Evolutionary conservation across 2,113 vertebrate species (phyloP).

Genomic region (Pitta sordida): DNA sequence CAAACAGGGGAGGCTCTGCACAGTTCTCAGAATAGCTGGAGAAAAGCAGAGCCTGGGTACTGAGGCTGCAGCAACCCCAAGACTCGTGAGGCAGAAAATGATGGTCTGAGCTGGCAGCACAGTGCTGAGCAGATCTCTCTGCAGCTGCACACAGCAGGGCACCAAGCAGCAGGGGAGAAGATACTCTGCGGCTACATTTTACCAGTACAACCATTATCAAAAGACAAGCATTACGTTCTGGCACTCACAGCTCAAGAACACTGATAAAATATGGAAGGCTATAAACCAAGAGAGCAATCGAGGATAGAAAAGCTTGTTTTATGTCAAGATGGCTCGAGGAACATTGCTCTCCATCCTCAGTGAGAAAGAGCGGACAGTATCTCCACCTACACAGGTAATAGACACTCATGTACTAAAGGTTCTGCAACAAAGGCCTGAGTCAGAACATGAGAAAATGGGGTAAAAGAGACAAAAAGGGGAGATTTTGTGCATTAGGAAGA

Average conservation of each 20-base stretch:
- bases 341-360: background rate
- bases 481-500: background rate
- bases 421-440: background rate
- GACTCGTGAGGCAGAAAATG: background rate
- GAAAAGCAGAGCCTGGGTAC: background rate
- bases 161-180: background rate
- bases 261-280: background rate
- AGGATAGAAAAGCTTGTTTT: background rate
- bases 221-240: background rate
- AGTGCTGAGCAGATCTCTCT: background rate
- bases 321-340: background rate
- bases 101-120: background rate
- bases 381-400: background rate
- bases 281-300: background rate
- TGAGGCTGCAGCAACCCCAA: background rate
- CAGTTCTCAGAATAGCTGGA: background rate
- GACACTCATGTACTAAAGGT: background rate
- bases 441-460: background rate
- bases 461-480: background rate
- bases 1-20: fast-evolving
- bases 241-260: background rate
- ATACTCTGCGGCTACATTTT: background rate
- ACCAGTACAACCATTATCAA: background rate
- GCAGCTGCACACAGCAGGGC: background rate
- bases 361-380: background rate